Conservation (phyloP, 1,140 invertebrate genomes). For the Euschistus heros region DNA sequence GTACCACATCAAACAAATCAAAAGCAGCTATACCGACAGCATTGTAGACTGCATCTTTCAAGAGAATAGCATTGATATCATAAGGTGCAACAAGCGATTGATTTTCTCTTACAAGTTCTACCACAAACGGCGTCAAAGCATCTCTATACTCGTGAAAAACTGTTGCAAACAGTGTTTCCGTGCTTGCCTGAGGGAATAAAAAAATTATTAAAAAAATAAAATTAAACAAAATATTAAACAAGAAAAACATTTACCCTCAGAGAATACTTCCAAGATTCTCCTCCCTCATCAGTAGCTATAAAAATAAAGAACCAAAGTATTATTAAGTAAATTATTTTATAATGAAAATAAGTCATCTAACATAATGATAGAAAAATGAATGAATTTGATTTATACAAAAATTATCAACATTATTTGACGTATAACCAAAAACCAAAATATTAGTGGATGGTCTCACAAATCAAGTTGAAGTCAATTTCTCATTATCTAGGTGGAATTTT, state of each 20-base stretch:
- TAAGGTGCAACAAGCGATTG: conserved; percentile 49
- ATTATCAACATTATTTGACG: no score
- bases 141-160: conserved; percentile 70
- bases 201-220: not conserved
- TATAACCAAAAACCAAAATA: no score
- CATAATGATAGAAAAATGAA: no score
- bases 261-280: conserved; percentile 86
- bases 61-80: conserved; percentile 64
- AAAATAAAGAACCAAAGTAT: conserved; percentile 18
- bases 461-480: no score
- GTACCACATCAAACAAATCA: conserved; percentile 83
- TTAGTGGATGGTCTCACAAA: no score
- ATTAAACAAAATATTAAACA: not conserved
- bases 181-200: conserved; percentile 57
- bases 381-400: no score
- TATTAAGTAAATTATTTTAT: not conserved
- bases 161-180: conserved; percentile 71
- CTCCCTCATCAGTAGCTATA: conserved; percentile 66
- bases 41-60: conserved; percentile 92
- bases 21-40: conserved; percentile 81
- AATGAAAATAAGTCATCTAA: no score
- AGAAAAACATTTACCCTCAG: conserved; percentile 51
- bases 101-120: conserved; percentile 55
- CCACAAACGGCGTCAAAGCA: conserved; percentile 57
- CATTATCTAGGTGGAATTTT: no score